Evolutionary conservation across 2,113 vertebrate species (phyloP), one percentile per base, ranked within the genome.

Genomic region (Sceloporus tristichus): DNA sequence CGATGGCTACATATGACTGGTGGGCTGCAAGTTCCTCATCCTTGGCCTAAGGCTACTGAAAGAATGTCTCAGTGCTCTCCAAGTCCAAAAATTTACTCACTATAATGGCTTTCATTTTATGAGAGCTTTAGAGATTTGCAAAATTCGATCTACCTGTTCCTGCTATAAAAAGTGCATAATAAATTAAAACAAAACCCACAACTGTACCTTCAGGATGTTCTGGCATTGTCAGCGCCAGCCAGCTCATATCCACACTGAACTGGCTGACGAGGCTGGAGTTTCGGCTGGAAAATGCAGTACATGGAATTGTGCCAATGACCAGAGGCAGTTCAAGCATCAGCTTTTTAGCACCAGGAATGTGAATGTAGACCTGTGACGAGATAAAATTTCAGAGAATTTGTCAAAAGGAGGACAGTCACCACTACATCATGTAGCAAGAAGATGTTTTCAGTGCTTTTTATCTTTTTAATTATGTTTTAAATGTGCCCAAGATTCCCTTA

Each of bases 291-390:
- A 97, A 96, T 81, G 95, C 96, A 76, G 93, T 95, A 78, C 96
- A 97, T 1, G 97, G 98, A 86, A 98, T 94, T 9, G 97, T 98
- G 91, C 98, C 97, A 66, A 98, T 97, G 88, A 98, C 97, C 42
- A 98, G 85, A 23, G 98, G 98, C 93, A 98, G 94, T 95, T 98
- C 97, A 53, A 97, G 96, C 95, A 96, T 96, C 93, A 98, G 34
- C 38, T 97, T 98, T 91, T 97, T 97, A 95, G 97, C 97, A 96
- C 98, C 98, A 88, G 98, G 98, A 94, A 98, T 98, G 92, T 98
- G 97, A 94, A 98, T 95, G 85, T 97, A 97, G 1, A 98, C 97
- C 98, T 98, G 82, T 11, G n/a, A 2, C 1, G 76, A 84, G 16
- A 70, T 14, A 10, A 25, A 13, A 78, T n/a, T 78, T 27, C 65